Evolutionary conservation across 2,888 invertebrate genomes (phyloP), one percentile per base, ranked within the genome.

Genomic region (Mimumesa dahlbomi): DNA sequence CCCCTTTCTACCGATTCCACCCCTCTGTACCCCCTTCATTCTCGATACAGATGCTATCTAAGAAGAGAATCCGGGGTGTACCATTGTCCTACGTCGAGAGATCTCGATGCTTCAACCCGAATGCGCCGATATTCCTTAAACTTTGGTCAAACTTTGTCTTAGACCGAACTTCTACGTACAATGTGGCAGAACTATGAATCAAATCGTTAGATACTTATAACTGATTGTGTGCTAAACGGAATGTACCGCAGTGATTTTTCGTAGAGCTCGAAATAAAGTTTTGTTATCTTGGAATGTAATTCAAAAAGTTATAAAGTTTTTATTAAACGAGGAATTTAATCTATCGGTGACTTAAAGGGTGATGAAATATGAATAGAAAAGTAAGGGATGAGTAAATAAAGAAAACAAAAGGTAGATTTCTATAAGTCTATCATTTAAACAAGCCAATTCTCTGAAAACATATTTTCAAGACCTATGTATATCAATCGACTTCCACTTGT

Each of bases 11-110:
- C 64, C 50, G 63, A 46, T 54, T 59, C 73, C n/a, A n/a, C n/a
- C 53, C 46, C 50, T 62, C 61, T 46, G 40, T 48, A 34, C 49
- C 45, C 67, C 21, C 57, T n/a, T n/a, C 50, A 53, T 50, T 56
- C 71, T 52, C 70, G 72, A 74, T 79, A 59, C 67, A 81, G 81
- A 82, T 82, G 73, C 69, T 82, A 82, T 82, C 82, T 81, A 82
- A 81, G 82, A 81, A 72, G 75, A 59, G 78, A 78, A 74, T 68
- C 71, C 61, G 53, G 70, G 48, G 62, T 70, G 52, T 72, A 54
- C 71, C 61, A 81, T 77, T 81, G 79, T 79, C 77, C 77, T 68
- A 9, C 49, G 46, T 46, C 25, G 49, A 71, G 79, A 77, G 71
- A 79, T 79, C 75, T 77, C 75, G 75, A 75, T 74, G 67, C 66